These are phyloP conservation scores for Lithobates pipiens DNA, from an alignment of 2,797 vertebrate genomes.

Conservation along the genomic window DNA sequence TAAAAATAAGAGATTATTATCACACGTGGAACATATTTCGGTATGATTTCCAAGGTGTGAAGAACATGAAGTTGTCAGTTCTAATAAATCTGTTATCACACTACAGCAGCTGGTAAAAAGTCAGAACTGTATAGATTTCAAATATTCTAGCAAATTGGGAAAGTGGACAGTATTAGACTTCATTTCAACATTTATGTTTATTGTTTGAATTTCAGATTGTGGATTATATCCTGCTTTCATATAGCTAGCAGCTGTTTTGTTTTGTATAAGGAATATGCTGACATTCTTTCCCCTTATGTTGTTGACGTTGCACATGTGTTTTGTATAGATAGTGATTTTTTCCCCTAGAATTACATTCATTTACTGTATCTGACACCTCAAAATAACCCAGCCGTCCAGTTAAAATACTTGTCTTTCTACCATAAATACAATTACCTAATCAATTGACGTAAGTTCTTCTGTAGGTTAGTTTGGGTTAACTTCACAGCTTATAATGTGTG, in stretches of 20 bases:
- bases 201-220: not conserved
- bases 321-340: not conserved
- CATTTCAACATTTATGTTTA: not conserved
- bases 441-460: not conserved
- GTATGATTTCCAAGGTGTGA: slow-evolving; percentile 70
- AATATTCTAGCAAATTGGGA: not conserved
- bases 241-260: not conserved
- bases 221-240: not conserved
- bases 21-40: slow-evolving; percentile 62
- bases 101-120: slow-evolving; percentile 72
- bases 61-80: slow-evolving; percentile 69
- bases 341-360: not conserved
- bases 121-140: slow-evolving; percentile 65
- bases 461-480: not conserved
- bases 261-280: not conserved
- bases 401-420: not conserved
- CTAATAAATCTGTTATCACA: slow-evolving; percentile 77
- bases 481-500: not conserved
- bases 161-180: slow-evolving; percentile 1
- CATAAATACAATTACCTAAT: not conserved
- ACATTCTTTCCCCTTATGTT: not conserved
- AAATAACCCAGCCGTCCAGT: not conserved
- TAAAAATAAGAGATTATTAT: slow-evolving; percentile 30
- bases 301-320: not conserved
- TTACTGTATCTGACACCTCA: not conserved